phyloP scores from a whole-genome alignment of 92 coral and sea anemone genomes.

The Siderastrea radians region DNA sequence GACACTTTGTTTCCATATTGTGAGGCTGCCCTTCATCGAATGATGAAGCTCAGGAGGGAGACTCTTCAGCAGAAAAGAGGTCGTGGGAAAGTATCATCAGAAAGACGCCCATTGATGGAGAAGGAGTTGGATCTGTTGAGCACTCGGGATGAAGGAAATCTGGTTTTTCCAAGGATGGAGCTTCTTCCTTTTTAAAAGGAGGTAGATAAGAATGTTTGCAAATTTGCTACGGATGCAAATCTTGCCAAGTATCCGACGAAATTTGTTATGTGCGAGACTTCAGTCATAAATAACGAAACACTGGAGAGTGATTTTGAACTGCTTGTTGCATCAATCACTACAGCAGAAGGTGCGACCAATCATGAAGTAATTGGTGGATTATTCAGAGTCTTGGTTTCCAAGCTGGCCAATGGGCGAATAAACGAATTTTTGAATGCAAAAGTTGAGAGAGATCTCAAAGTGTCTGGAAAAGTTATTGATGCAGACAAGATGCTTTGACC shows the following conservation, averaged over 20 bases:
- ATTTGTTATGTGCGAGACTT: not conserved
- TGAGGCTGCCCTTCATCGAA: slow-evolving; percentile 45
- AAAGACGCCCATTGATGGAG: not conserved
- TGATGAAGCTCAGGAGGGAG: slow-evolving; percentile 37
- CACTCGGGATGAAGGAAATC: not conserved
- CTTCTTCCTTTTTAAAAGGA: too few species aligned
- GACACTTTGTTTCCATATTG: slow-evolving; percentile 49
- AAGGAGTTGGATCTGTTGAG: not conserved
- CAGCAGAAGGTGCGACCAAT: not conserved
- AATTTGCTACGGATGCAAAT: too few species aligned
- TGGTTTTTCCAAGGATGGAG: not conserved
- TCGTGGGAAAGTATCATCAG: not conserved
- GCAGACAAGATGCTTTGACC: not conserved
- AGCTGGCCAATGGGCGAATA: not conserved
- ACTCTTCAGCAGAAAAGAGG: too few species aligned
- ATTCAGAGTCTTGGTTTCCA: not conserved
- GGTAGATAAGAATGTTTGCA: too few species aligned
- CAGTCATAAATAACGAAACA: not conserved
- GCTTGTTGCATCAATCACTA: not conserved
- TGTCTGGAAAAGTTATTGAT: not conserved
- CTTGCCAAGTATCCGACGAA: too few species aligned
- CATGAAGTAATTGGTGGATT: not conserved
- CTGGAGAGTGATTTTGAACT: not conserved
- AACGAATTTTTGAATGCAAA: not conserved
- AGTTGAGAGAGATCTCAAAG: not conserved